Evolutionary conservation across 2,797 vertebrate species (phyloP).

Genomic region (Tachyglossus aculeatus): DNA sequence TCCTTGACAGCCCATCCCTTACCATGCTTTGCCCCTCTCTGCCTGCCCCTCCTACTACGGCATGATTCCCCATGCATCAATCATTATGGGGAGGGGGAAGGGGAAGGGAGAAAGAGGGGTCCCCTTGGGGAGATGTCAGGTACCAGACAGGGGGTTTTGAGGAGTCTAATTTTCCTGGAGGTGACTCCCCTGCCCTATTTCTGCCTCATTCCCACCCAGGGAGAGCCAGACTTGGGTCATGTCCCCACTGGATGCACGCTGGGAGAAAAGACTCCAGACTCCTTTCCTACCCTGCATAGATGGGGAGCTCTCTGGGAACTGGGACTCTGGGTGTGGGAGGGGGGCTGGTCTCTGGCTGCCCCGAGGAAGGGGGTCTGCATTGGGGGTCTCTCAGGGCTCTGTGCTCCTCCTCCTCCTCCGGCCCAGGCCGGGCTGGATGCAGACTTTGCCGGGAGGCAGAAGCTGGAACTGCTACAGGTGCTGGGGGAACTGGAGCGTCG

Average conservation of each 20-base stretch:
- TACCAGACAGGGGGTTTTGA: background rate
- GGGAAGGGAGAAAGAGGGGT: background rate
- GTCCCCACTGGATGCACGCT: background rate
- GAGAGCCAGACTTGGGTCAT: background rate
- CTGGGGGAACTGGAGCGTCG: conserved; percentile 88
- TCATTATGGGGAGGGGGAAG: background rate
- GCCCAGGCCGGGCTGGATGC: conserved; percentile 39
- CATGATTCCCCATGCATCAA: too few relatives aligned
- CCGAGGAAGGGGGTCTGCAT: too few relatives aligned
- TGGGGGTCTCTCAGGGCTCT: conserved; percentile 11
- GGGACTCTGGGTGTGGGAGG: background rate
- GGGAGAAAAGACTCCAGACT: too few relatives aligned
- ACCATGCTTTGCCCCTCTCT: background rate
- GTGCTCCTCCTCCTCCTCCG: background rate
- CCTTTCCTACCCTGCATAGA: too few relatives aligned
- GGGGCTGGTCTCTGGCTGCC: too few relatives aligned
- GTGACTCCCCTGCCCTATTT: background rate
- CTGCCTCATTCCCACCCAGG: background rate
- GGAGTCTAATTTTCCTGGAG: background rate
- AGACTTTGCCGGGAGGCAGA: conserved; percentile 83
- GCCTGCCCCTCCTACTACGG: conserved; percentile 6
- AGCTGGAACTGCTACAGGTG: conserved; percentile 85
- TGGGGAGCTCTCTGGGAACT: too few relatives aligned
- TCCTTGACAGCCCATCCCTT: background rate
- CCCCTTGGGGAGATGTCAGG: background rate